Conservation (phyloP, 2,797 vertebrate species). For the Crotalus adamanteus region DNA sequence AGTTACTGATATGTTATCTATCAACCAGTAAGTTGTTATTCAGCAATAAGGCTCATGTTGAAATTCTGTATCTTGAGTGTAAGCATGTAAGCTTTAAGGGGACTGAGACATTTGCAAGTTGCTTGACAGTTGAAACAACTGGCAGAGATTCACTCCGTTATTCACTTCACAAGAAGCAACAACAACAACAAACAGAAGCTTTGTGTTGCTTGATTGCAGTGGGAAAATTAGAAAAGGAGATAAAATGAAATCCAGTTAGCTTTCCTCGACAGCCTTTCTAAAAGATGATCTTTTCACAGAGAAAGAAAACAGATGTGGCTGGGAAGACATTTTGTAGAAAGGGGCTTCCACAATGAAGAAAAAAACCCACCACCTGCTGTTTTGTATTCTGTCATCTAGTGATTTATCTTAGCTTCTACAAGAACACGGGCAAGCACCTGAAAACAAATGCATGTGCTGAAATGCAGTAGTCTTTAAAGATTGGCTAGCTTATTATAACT, state of each 20-base stretch:
- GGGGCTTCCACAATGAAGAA: background rate
- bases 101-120: background rate
- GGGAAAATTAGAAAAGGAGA: background rate
- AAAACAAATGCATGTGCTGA: background rate
- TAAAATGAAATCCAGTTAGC: background rate
- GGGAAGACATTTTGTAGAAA: background rate
- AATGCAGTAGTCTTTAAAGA: background rate
- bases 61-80: background rate
- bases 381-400: background rate
- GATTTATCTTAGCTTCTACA: background rate
- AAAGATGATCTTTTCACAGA: background rate
- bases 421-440: background rate
- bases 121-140: background rate
- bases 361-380: background rate
- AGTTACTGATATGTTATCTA: background rate
- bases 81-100: background rate
- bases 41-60: background rate
- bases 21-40: background rate
- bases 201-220: background rate
- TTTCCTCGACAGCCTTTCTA: background rate
- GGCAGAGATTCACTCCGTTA: background rate
- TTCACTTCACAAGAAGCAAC: background rate
- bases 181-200: background rate
- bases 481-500: background rate
- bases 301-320: background rate